Percentiles rank a stretch among this genome's conserved stretches.
These are phyloP conservation scores for Zosterops japonicus DNA, from an alignment of 2,113 vertebrate species.

Conservation along the genomic window DNA sequence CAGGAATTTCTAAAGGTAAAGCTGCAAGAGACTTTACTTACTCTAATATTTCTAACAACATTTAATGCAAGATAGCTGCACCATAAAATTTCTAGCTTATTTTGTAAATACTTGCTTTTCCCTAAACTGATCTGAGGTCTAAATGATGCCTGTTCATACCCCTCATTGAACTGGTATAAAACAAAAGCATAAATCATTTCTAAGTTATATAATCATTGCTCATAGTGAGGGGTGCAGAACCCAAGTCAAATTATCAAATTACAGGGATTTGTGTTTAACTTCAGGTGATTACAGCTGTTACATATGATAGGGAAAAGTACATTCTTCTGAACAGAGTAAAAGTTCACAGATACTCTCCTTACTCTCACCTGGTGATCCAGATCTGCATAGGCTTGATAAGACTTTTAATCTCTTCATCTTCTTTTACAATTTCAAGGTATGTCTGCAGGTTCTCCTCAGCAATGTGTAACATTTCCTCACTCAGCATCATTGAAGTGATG, in stretches of 20 bases:
- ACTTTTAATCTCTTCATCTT: constrained; percentile 66
- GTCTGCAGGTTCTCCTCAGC: constrained; percentile 83
- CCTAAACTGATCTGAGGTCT: neutral
- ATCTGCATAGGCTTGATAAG: constrained; percentile 78
- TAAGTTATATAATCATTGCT: neutral
- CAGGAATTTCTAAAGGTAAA: neutral
- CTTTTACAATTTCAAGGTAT: constrained; percentile 56
- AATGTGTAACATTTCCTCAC: constrained; percentile 77
- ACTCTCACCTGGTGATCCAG: constrained; percentile 87
- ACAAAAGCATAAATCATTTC: neutral
- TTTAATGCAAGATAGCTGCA: neutral
- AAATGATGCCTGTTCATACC: neutral
- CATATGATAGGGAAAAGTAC: neutral
- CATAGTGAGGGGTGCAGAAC: neutral
- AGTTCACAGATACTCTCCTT: neutral
- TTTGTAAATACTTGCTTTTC: neutral
- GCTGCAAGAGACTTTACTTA: neutral
- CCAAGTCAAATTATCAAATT: neutral
- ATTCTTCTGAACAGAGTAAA: neutral
- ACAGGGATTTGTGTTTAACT: neutral
- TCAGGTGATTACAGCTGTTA: neutral
- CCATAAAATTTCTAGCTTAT: neutral
- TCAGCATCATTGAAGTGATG: constrained; percentile 78
- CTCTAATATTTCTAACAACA: neutral
- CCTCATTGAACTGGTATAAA: neutral